phyloP scores from a whole-genome alignment of 92 coral and sea anemone species.

The Nematostella vectensis region DNA sequence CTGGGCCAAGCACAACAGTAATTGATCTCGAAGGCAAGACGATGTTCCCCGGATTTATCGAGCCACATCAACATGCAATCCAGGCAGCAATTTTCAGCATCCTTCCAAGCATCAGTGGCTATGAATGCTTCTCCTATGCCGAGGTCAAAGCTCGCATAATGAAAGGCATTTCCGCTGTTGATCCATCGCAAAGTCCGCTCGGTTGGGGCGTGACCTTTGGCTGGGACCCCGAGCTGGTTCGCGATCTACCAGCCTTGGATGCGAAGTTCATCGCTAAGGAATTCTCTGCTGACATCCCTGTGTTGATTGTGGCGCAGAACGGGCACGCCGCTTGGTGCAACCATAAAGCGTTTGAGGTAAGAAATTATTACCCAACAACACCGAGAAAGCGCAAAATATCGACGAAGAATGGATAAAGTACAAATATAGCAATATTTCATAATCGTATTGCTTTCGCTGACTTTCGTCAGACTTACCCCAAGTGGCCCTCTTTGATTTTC shows the following conservation, averaged over 20 bases:
- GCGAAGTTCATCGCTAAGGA: constrained; percentile 24
- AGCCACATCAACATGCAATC: constrained; percentile 41
- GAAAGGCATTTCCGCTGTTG: not conserved
- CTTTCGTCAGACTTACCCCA: no score
- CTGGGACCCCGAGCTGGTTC: constrained; percentile 54
- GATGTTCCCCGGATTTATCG: constrained; percentile 54
- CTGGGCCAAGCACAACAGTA: constrained; percentile 10
- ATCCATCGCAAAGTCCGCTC: not conserved
- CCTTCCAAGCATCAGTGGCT: constrained; percentile 11
- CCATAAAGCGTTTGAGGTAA: constrained; percentile 13
- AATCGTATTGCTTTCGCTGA: no score
- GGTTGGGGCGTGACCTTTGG: constrained; percentile 43
- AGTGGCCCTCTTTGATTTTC: no score
- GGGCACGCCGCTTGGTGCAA: constrained; percentile 58
- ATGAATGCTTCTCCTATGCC: constrained; percentile 14
- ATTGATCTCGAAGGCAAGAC: constrained; percentile 31
- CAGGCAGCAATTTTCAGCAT: not conserved
- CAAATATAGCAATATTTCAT: no score
- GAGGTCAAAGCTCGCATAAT: constrained; percentile 26
- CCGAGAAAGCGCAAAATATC: no score
- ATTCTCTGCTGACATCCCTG: constrained; percentile 24
- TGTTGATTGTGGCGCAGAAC: constrained; percentile 38
- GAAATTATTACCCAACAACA: no score
- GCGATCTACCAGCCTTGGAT: constrained; percentile 28
- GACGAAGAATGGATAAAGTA: no score